phyloP scores from a whole-genome alignment of 1,140 invertebrate genomes.

The Spodoptera litura region DNA sequence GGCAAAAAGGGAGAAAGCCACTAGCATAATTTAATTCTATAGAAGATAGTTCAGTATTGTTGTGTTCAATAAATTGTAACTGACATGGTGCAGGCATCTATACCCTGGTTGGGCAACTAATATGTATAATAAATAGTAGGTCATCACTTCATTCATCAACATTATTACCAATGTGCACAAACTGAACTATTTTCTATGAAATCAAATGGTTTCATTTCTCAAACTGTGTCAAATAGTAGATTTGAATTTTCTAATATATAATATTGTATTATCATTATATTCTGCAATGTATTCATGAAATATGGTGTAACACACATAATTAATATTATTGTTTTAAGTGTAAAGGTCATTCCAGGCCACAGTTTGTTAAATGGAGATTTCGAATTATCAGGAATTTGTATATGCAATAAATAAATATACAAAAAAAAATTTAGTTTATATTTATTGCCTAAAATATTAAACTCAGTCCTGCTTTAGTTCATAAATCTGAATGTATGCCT shows the following conservation, averaged over 20 bases:
- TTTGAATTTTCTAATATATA: conserved; percentile 57
- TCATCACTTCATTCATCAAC: not conserved
- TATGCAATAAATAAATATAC: conserved; percentile 77
- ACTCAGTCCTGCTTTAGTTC: conserved; percentile 85
- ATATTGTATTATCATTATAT: conserved; percentile 43
- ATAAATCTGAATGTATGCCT: conserved; percentile 98
- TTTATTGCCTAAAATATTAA: conserved; percentile 53
- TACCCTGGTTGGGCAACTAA: not conserved
- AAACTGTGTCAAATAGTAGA: conserved; percentile 65
- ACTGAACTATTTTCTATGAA: conserved; percentile 47
- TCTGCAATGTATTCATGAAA: conserved; percentile 53
- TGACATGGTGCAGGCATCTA: conserved; percentile 18
- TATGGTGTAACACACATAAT: conserved; percentile 51
- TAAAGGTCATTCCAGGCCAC: conserved; percentile 65
- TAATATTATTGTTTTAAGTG: conserved; percentile 58
- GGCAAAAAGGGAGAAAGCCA: conserved; percentile 98
- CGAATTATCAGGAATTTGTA: conserved; percentile 71
- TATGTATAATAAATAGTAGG: conserved; percentile 13
- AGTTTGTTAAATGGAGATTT: conserved; percentile 64
- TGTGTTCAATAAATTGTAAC: conserved; percentile 37
- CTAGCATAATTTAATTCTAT: conserved; percentile 78
- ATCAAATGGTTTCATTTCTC: conserved; percentile 51
- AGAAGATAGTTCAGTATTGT: conserved; percentile 59
- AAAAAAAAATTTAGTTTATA: conserved; percentile 55
- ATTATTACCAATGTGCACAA: not conserved